Evolutionary conservation across 2,888 invertebrate genomes (phyloP).

Genomic region (Resseliella maxima): DNA sequence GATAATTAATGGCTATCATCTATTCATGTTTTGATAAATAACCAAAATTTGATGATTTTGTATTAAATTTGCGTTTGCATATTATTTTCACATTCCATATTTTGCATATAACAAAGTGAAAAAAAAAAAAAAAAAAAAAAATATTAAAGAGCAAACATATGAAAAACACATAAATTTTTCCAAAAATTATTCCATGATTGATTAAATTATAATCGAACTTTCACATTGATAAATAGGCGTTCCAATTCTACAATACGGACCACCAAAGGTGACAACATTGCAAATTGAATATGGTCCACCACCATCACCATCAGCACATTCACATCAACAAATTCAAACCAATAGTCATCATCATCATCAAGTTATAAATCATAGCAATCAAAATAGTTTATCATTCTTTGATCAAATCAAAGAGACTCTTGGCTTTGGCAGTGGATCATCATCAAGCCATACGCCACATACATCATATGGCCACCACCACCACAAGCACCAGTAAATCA

Average conservation of each 20-base stretch:
- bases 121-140: too few relatives aligned
- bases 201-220: background rate
- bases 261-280: constrained; percentile 68
- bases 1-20: too few relatives aligned
- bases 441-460: constrained; percentile 63
- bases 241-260: constrained; percentile 68
- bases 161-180: too few relatives aligned
- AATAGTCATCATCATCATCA: constrained; percentile 54
- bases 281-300: constrained; percentile 55
- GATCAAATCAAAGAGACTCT: constrained; percentile 67
- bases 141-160: too few relatives aligned
- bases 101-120: too few relatives aligned
- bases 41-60: too few relatives aligned
- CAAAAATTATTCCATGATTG: too few relatives aligned
- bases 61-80: too few relatives aligned
- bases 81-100: too few relatives aligned
- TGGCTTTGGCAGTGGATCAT: constrained; percentile 66
- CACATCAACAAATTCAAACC: constrained; percentile 49
- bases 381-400: constrained; percentile 60
- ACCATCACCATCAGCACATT: constrained; percentile 53
- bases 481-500: constrained; percentile 61
- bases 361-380: background rate
- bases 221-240: constrained; percentile 63
- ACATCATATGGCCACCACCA: constrained; percentile 63
- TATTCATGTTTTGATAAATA: too few relatives aligned